Evolutionary conservation across 2,113 vertebrate genomes (phyloP).

Genomic region (Urocynchramus pylzowi): DNA sequence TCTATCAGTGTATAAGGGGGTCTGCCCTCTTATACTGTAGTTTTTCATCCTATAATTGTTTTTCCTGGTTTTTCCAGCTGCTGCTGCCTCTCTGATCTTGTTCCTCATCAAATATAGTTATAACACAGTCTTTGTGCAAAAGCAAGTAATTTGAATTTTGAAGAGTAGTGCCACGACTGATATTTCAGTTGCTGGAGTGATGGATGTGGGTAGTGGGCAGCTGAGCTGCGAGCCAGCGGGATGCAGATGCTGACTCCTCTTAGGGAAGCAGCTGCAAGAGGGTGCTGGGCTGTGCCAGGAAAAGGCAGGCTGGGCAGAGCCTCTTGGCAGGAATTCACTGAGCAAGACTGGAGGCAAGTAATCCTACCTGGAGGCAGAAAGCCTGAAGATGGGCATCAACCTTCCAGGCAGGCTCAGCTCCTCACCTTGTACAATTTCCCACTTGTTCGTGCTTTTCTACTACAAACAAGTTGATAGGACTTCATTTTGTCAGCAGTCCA

Average conservation of each 20-base stretch:
- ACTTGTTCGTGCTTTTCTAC: not conserved
- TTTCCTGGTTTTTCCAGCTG: not conserved
- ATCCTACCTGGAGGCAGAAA: not conserved
- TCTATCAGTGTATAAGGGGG: not conserved
- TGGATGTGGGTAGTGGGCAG: not conserved
- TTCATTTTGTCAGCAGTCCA: not conserved
- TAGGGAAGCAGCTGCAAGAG: not conserved
- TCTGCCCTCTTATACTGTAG: not conserved
- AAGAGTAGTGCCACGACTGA: not conserved
- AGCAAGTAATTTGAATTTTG: not conserved
- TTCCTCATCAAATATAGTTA: not conserved
- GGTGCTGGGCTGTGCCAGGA: fast-evolving
- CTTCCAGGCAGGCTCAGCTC: not conserved
- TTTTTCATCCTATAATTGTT: not conserved
- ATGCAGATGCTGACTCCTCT: not conserved
- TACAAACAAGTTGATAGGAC: not conserved
- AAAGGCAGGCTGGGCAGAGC: fast-evolving
- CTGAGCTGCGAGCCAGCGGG: not conserved
- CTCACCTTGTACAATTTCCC: not conserved
- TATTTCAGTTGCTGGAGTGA: not conserved
- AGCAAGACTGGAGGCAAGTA: not conserved
- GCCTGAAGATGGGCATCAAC: fast-evolving
- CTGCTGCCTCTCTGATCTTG: not conserved
- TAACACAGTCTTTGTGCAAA: not conserved
- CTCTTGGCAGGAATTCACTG: not conserved